Conservation (phyloP, 1,140 invertebrate genomes). For the Pseudomyrmex dendroicus region DNA sequence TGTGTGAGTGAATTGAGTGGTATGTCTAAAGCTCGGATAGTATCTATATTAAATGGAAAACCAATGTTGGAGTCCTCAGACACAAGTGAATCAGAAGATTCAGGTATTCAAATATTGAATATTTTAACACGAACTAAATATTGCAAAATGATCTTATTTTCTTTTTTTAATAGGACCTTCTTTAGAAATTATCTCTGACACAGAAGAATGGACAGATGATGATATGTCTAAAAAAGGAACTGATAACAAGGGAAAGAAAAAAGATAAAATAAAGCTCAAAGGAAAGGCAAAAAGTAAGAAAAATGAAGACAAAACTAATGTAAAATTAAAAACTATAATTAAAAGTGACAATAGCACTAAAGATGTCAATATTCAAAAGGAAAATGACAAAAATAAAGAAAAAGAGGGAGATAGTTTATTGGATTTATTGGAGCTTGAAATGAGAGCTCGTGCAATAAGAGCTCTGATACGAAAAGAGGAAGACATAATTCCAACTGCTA, state of each 20-base stretch:
- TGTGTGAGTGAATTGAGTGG: conserved; percentile 83
- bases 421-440: conserved; percentile 85
- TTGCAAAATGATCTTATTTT: conserved; percentile 29
- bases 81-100: conserved; percentile 81
- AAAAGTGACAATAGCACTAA: conserved; percentile 72
- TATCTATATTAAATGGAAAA: conserved; percentile 81
- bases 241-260: conserved; percentile 70
- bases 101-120: conserved; percentile 73
- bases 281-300: conserved; percentile 68
- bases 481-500: conserved; percentile 74
- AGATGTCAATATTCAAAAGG: conserved; percentile 71
- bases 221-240: conserved; percentile 75
- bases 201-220: conserved; percentile 82
- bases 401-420: conserved; percentile 85
- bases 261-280: conserved; percentile 70
- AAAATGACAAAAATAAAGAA: conserved; percentile 72
- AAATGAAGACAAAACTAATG: conserved; percentile 60
- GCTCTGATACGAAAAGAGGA: conserved; percentile 85
- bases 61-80: conserved; percentile 82
- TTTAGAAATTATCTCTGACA: conserved; percentile 84
- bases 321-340: conserved; percentile 59
- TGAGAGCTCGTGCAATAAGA: conserved; percentile 86
- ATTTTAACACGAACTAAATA: not conserved
- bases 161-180: conserved; percentile 77
- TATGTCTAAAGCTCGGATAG: conserved; percentile 82